Conservation (phyloP, 2,797 vertebrate species). For the Carapus acus region DNA sequence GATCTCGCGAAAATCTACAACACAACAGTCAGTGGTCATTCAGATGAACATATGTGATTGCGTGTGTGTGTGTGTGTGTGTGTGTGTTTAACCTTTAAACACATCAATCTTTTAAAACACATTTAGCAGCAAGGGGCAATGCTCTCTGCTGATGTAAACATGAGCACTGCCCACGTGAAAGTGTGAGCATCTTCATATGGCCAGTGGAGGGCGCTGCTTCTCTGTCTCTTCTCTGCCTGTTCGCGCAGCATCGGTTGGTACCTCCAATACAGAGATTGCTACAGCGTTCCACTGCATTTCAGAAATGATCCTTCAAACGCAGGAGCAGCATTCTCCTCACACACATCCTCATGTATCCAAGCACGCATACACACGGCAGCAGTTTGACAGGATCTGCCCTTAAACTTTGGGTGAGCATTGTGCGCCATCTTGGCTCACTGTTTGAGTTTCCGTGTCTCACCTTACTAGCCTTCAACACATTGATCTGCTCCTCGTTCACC, state of each 20-base stretch:
- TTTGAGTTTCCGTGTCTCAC: slow-evolving; percentile 59
- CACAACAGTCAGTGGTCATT: slow-evolving; percentile 39
- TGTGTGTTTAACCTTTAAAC: not conserved
- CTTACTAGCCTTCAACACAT: slow-evolving; percentile 96
- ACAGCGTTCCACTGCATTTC: slow-evolving; percentile 4
- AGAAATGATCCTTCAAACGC: no score
- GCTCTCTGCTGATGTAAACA: no score
- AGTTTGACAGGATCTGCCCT: not conserved
- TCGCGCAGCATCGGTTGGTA: not conserved
- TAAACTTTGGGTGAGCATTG: not conserved
- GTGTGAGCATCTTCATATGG: not conserved
- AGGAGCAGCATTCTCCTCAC: no score
- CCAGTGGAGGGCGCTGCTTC: slow-evolving; percentile 56
- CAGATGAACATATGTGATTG: slow-evolving; percentile 10
- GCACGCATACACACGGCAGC: no score
- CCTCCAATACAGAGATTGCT: slow-evolving; percentile 13
- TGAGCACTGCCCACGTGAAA: not conserved
- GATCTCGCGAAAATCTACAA: slow-evolving; percentile 47
- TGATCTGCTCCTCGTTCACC: slow-evolving; percentile 96
- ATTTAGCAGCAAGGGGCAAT: no score
- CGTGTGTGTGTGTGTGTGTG: slow-evolving; percentile 5
- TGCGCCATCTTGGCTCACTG: not conserved
- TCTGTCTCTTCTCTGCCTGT: slow-evolving; percentile 3
- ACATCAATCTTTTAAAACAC: no score
- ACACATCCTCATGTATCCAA: no score